Evolutionary conservation across 2,797 vertebrate species (phyloP).

Genomic region (Podarcis lilfordi): DNA sequence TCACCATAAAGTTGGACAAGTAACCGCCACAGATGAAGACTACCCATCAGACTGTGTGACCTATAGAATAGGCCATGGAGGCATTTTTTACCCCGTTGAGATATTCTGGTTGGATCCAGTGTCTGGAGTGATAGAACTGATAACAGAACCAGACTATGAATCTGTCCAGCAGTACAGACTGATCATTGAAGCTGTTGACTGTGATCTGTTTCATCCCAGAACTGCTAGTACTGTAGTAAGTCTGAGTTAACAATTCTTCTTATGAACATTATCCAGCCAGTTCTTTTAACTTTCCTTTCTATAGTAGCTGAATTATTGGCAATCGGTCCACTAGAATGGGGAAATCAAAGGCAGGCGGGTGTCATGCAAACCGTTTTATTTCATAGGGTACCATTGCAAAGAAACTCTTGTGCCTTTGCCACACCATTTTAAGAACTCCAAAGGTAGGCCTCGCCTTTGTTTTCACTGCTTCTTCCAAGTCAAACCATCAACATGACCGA

Average conservation of each 20-base stretch:
- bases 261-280: not conserved
- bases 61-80: conserved; percentile 56
- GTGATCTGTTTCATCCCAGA: conserved; percentile 36
- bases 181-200: conserved; percentile 57
- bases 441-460: not conserved
- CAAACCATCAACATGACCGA: not conserved
- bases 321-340: not conserved
- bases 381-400: not conserved
- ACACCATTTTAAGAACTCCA: not conserved
- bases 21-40: conserved; percentile 55
- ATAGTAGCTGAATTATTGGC: not conserved
- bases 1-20: conserved; percentile 57
- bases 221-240: conserved; percentile 37
- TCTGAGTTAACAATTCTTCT: not conserved
- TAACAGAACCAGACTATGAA: conserved; percentile 61
- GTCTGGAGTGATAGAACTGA: conserved; percentile 55
- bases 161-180: conserved; percentile 44
- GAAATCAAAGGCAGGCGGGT: not conserved
- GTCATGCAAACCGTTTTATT: not conserved
- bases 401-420: not conserved
- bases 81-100: conserved; percentile 19
- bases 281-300: not conserved
- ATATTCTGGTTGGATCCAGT: conserved; percentile 63
- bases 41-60: conserved; percentile 56
- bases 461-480: not conserved